Conservation (phyloP, 2,888 invertebrate species). For the Capitulum mitella region DNA sequence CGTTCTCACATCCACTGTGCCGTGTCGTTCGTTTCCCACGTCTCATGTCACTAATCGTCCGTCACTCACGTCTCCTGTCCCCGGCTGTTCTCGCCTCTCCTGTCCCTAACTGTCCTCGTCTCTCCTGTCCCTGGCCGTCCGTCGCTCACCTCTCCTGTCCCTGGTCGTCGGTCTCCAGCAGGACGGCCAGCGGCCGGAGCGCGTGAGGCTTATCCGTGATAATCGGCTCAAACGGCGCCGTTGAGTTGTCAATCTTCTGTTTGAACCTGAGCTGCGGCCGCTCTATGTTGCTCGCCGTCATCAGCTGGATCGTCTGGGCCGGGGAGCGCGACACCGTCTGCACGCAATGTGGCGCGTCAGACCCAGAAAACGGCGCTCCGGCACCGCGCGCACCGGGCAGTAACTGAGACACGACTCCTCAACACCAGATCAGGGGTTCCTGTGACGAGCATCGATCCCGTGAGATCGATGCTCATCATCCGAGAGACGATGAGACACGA, state of each 20-base stretch:
- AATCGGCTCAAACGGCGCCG: constrained; percentile 69
- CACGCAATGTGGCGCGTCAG: no score
- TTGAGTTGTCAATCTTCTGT: constrained; percentile 62
- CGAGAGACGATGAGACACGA: no score
- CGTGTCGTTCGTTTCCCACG: no score
- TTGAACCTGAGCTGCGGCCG: constrained; percentile 78
- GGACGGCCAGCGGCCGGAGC: constrained; percentile 66
- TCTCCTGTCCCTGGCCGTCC: neutral
- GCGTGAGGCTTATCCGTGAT: constrained; percentile 83
- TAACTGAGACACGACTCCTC: no score
- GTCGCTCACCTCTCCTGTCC: constrained; percentile 42
- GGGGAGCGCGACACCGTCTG: constrained; percentile 32
- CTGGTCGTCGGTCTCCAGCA: constrained; percentile 59
- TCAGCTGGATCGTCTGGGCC: constrained; percentile 35
- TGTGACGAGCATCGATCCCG: no score
- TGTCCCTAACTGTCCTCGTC: neutral
- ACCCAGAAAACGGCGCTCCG: no score
- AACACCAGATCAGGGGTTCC: no score
- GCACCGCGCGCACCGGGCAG: no score
- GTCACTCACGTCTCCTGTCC: neutral
- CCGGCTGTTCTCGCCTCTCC: neutral
- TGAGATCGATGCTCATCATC: no score
- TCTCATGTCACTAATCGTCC: neutral
- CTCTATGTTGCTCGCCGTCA: constrained; percentile 35
- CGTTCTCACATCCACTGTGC: no score